Evolutionary conservation across 2,888 invertebrate genomes (phyloP), one percentile per base, ranked within the genome.

Genomic region (Andrena dorsata): DNA sequence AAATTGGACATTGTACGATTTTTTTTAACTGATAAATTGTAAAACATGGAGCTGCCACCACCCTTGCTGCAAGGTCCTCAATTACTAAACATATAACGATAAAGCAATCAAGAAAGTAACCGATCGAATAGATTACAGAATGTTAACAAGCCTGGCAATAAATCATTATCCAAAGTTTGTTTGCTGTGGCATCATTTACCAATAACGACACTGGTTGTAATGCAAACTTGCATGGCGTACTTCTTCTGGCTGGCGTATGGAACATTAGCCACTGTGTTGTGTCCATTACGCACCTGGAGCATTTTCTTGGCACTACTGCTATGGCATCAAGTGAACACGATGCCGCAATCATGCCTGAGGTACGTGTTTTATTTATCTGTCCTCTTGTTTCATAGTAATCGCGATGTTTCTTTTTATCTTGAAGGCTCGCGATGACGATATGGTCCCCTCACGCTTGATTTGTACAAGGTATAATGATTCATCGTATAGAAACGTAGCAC

Each of bases 231-330:
- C 41, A 92, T 93, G 93, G 89, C 90, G 0, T 97, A 97, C 92
- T 96, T 97, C 92, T 98, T 97, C 92, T 97, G 97, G 96, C 92
- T 97, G 86, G 97, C 97, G 20, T 98, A 98, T 94, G 98, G 98
- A 10, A 96, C 96, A 0, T 93, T 97, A 92, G 97, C 98, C 0
- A 96, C 97, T 82, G 85, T 97, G 72, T 94, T 98, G 82, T 97
- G 97, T 68, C 97, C 98, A 0, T 94, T 98, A 66, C 95, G 97
- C 87, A 97, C 97, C 0, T 98, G 98, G 97, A 97, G 97, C 72
- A 94, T 97, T 69, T 91, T 96, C 65, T 93, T 97, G 83, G 97
- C 96, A 80, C 90, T 96, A 65, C 91, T 96, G 79, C 91, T 97
- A 77, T 97, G 97, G 96, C 96, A 96, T 91, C 95, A 95, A 89